Percentiles rank a stretch among this genome's conserved stretches.
These are phyloP conservation scores for Glyphotaelius pellucidus DNA, from an alignment of 2,888 invertebrate genomes.

Conservation along the genomic window DNA sequence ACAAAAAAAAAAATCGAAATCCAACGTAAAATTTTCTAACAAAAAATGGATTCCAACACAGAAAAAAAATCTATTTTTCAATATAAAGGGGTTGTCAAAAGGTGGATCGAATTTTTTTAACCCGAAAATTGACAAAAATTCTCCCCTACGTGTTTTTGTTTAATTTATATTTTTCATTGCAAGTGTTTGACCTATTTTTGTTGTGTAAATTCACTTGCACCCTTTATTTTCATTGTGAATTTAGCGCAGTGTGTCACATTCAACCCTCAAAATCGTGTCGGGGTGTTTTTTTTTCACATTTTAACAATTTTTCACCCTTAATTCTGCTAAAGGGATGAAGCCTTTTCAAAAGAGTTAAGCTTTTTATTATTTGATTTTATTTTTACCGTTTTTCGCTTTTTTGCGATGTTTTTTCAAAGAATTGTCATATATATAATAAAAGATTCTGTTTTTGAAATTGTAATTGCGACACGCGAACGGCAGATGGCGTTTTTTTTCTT, in stretches of 20 bases:
- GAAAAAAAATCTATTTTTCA: neutral
- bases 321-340: constrained; percentile 16
- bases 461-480: constrained; percentile 48
- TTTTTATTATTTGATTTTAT: constrained; percentile 58
- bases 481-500: constrained; percentile 57
- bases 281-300: neutral
- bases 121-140: neutral
- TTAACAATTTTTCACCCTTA: constrained; percentile 24
- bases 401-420: constrained; percentile 28
- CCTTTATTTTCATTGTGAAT: constrained; percentile 65
- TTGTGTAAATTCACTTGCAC: constrained; percentile 57
- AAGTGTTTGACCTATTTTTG: constrained; percentile 65
- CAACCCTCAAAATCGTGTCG: constrained; percentile 38
- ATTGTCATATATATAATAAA: constrained; percentile 16
- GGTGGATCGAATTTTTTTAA: neutral
- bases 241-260: constrained; percentile 60
- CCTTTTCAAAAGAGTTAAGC: constrained; percentile 44
- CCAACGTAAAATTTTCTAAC: neutral
- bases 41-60: neutral
- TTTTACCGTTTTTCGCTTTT: constrained; percentile 48
- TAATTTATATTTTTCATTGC: constrained; percentile 46
- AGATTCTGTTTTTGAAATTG: neutral
- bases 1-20: neutral
- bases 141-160: constrained; percentile 39
- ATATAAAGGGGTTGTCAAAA: constrained; percentile 6